Percentiles rank a stretch among this genome's conserved stretches.
Evolutionary conservation across 2,113 vertebrate species (phyloP).

Genomic region (Todiramphus chloris): DNA sequence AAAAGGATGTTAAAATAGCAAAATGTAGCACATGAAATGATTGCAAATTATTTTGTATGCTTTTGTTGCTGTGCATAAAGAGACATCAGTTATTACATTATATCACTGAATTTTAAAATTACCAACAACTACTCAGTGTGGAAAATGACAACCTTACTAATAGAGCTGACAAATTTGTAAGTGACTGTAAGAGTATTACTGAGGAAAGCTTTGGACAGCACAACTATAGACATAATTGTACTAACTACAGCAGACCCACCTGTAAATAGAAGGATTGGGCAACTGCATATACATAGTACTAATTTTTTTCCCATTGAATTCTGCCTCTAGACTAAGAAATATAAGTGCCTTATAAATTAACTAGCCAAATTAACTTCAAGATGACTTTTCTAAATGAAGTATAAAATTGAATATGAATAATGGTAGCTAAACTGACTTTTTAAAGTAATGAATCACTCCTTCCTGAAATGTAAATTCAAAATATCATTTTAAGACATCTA

Average conservation of each 20-base stretch:
- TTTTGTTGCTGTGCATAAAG: background rate
- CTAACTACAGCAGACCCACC: background rate
- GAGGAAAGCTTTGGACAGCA: background rate
- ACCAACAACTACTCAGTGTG: background rate
- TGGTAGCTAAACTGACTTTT: background rate
- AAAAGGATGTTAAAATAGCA: background rate
- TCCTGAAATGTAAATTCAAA: background rate
- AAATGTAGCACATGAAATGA: background rate
- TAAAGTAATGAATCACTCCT: background rate
- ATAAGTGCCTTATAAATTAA: background rate
- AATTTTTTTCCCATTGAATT: background rate
- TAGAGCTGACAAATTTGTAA: background rate
- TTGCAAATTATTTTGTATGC: background rate
- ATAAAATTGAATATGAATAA: background rate
- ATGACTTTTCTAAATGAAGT: background rate
- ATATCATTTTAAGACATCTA: background rate
- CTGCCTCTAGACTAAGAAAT: background rate
- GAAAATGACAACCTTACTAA: background rate
- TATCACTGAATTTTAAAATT: background rate
- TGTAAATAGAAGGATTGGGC: background rate
- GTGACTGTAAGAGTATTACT: background rate
- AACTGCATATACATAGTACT: background rate
- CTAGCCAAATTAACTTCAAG: background rate
- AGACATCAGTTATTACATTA: background rate
- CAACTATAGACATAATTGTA: background rate